Percentiles rank a stretch among this genome's conserved stretches.
These are phyloP conservation scores for Leptodactylus fallax DNA, from an alignment of 2,797 vertebrate species.

Conservation along the genomic window DNA sequence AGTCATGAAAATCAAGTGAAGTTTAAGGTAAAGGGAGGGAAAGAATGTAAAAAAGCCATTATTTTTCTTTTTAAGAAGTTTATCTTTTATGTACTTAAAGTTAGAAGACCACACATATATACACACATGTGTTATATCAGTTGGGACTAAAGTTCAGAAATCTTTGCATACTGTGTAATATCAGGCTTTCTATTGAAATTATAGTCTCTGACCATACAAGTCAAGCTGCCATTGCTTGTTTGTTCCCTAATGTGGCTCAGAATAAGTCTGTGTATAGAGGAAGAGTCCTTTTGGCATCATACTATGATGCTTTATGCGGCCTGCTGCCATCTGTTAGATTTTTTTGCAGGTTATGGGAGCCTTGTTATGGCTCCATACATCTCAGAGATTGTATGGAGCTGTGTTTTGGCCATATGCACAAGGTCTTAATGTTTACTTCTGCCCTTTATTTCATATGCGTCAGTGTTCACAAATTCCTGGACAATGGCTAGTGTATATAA, in stretches of 20 bases:
- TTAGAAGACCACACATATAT: constrained; percentile 14
- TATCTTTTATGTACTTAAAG: neutral
- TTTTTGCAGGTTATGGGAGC: too few species aligned
- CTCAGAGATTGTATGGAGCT: too few species aligned
- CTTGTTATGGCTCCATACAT: too few species aligned
- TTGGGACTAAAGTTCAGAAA: neutral
- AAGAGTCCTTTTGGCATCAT: too few species aligned
- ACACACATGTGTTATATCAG: neutral
- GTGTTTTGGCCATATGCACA: too few species aligned
- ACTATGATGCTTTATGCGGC: too few species aligned
- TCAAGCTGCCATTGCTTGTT: neutral
- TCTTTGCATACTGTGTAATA: neutral
- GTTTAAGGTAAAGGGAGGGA: constrained; percentile 15
- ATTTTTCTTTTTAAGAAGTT: constrained; percentile 13
- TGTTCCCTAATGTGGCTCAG: neutral
- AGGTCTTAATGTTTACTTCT: too few species aligned
- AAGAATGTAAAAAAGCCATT: constrained; percentile 21
- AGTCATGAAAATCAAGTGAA: constrained; percentile 20
- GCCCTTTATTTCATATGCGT: too few species aligned
- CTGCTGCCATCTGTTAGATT: too few species aligned
- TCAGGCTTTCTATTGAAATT: neutral
- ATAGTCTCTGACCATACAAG: neutral
- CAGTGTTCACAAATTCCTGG: too few species aligned
- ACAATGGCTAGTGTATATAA: too few species aligned
- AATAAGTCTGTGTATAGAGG: too few species aligned